Evolutionary conservation across 2,888 invertebrate genomes (phyloP), one percentile per base, ranked within the genome.

Genomic region (Penaeus monodon): DNA sequence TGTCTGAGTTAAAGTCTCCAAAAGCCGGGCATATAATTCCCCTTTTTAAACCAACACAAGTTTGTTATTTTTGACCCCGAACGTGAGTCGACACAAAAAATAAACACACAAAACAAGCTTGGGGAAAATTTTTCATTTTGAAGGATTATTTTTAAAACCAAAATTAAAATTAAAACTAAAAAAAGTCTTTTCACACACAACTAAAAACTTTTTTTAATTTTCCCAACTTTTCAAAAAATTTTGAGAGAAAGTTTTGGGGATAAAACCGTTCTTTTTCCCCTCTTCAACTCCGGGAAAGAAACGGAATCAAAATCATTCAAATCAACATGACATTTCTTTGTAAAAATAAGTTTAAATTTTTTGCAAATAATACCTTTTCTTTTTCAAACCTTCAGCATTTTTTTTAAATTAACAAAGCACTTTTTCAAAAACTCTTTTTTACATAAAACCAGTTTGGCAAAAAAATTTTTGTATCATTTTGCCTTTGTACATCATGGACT

Each of bases 1-100:
- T 98, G 92, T 99, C 98, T 0, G 97, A 97, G 93, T 99, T 97
- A 91, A 98, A 98, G 92, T 99, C 98, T 4, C 98, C 98, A 93
- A 98, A 99, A 0, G 98, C 98, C 97, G 81, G 98, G 95, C 91
- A 96, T 70, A 73, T 87, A 90, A 27, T 85, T 89, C 49, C 84
- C 79, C 20, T 66, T 80, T 38, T 74, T 66, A 24, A n/a, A 88
- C 90, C 80, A 90, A 89, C 38, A 90, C 90, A 79, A 65, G 4
- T 84, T 76, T 4, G 89, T 89, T 22, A 90, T 85, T 76, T n/a
- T 90, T 85, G 22, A 81, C 65, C 63, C 79, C 22, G 24, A 38
- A 76, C 49, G 3, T 33, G 38, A 8, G 63, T 65, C 27, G 29
- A 73, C 70, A 70, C 27, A 70, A 29, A 70, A 29, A 70, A 70